Conservation (phyloP, 35 echinoderm and acorn worm genomes). For the Apostichopus californicus region DNA sequence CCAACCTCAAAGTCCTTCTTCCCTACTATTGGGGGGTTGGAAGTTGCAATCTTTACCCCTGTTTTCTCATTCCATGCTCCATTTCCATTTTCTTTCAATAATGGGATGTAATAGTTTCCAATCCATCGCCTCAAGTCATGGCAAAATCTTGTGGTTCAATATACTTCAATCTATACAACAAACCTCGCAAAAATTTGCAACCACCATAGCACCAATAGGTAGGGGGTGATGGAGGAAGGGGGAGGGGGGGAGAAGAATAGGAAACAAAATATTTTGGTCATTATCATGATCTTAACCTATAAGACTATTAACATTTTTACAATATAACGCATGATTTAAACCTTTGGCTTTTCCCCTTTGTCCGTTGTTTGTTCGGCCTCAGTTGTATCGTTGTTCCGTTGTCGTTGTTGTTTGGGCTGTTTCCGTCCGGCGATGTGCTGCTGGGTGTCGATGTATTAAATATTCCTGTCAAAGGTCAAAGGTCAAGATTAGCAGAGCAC, state of each 20-base stretch:
- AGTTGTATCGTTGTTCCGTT: constrained; percentile 80
- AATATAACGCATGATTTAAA: constrained; percentile 65
- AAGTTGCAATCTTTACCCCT: no score
- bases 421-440: neutral
- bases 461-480: constrained; percentile 70
- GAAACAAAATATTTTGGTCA: neutral
- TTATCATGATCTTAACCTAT: neutral
- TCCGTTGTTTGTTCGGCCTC: constrained; percentile 93
- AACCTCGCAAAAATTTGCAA: neutral
- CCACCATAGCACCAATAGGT: neutral
- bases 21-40: no score
- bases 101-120: no score
- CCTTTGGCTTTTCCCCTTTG: constrained; percentile 82
- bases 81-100: no score
- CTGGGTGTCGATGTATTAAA: constrained; percentile 83
- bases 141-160: no score
- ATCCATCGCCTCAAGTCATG: no score
- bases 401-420: constrained; percentile 47
- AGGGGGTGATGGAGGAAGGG: no score
- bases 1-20: no score
- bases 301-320: neutral
- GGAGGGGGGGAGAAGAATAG: no score
- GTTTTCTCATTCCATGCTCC: no score
- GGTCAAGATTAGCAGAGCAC: no score
- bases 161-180: no score